Evolutionary conservation across 2,888 invertebrate genomes (phyloP), one percentile per base, ranked within the genome.

Genomic region (Tyria jacobaeae): DNA sequence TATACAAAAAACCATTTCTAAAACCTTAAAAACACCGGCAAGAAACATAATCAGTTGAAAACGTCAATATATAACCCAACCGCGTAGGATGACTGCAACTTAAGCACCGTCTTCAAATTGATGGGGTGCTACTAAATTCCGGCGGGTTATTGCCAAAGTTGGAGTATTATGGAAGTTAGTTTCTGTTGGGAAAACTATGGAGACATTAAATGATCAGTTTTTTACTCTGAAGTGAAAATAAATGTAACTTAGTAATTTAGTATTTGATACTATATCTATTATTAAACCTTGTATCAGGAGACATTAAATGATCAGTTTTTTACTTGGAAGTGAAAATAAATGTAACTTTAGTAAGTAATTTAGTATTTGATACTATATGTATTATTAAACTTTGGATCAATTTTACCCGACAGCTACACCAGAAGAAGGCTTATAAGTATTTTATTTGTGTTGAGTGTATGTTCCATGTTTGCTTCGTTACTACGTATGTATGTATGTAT

Each of bases 91-190:
- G 73, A 70, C 62, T n/a, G 59, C 60, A 47, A 59, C 56, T 65
- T 64, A 60, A 74, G 65, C 57, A 54, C 62, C 50, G 59, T 52
- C 62, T 25, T 47, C 62, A 50, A 76, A 75, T 76, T 57, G 63
- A 76, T 75, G 77, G 64, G 69, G 70, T 71, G 67, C 77, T 54
- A 74, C 77, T 75, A 76, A 75, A 75, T 75, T 76, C 39, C 25
- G 62, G 53, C 65, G 57, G 75, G 71, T 75, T 75, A 75, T 75
- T 74, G 65, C 71, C 54, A 49, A 75, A 75, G 70, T 75, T 76
- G 41, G 34, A 61, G 24, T 66, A 60, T 64, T 65, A 74, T 64
- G 64, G 66, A 58, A 62, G 74, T 58, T 66, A 74, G 71, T 65
- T 76, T 62, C 37, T 24, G 57, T 49, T 41, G 41, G 65, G 73